Conservation (phyloP, 2,888 invertebrate genomes). For the Limnephilus rhombicus region DNA sequence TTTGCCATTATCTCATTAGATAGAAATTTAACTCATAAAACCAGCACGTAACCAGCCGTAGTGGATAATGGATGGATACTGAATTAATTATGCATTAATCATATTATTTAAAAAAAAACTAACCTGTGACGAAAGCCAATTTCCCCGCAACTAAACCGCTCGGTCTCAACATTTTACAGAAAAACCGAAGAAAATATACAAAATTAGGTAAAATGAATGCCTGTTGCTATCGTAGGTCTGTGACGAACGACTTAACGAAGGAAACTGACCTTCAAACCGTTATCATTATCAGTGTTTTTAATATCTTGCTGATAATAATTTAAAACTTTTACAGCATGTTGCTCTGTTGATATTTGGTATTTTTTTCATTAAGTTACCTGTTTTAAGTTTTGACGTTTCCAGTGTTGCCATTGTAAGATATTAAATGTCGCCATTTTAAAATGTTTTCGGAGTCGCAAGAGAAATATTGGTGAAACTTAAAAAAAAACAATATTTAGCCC, state of each 20-base stretch:
- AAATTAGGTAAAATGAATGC: background rate
- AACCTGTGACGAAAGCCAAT: conserved; percentile 65
- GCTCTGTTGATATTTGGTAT: background rate
- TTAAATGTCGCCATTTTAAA: too few relatives aligned
- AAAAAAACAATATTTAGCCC: too few relatives aligned
- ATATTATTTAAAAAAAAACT: background rate
- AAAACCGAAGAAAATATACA: background rate
- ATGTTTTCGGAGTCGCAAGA: too few relatives aligned
- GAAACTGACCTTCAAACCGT: background rate
- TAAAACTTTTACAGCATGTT: background rate
- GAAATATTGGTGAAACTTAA: too few relatives aligned
- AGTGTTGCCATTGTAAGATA: background rate
- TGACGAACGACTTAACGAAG: background rate
- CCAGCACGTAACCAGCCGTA: too few relatives aligned
- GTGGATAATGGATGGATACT: too few relatives aligned
- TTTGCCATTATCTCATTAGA: too few relatives aligned
- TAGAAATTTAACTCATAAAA: too few relatives aligned
- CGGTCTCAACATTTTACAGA: conserved; percentile 50
- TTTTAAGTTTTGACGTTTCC: background rate
- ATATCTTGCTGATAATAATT: background rate
- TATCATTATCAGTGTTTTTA: conserved; percentile 26
- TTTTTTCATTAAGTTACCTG: background rate
- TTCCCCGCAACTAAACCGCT: conserved; percentile 63
- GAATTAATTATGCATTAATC: too few relatives aligned
- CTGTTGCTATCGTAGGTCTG: background rate